Base-by-base conservation (phyloP, 2,797 vertebrate species). In the Alauda arvensis region DNA sequence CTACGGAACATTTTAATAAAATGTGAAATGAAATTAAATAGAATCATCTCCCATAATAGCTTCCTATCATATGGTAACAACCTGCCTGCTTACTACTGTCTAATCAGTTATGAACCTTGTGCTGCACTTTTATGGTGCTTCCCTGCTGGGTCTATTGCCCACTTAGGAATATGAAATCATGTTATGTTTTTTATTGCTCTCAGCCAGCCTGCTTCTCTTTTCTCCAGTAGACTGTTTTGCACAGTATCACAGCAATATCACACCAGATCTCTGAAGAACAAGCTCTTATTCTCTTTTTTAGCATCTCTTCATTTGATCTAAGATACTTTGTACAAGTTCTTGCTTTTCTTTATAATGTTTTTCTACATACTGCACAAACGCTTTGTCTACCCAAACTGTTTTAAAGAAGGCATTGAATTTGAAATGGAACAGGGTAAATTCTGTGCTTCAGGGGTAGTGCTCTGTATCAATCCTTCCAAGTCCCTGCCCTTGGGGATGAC, bases 51-150 rank as follows among this genome's bases (percentile, higher is more conserved):
- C 80, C 66, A 60, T 63, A 95, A 92, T 92, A 91, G 8, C n/a
- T 95, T 94, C 52, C 49, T 82, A 69, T 90, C 55, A 78, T 93
- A 91, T 71, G 31, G 79, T 80, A 86, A 57, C 28, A 78, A 84
- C 49, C 34, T 90, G 42, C 25, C 69, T 86, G 57, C 94, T 95
- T 88, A 80, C 37, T 70, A 24, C 76, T 76, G 72, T 86, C 80
- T 93, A 89, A 94, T 91, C 42, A 91, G 74, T 83, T 91, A 92
- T 90, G 77, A 94, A 91, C n/a, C 37, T 33, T 80, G 42, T 76
- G 37, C 53, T 83, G 12, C 48, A 55, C 69, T 75, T 90, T 91
- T 85, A 87, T 68, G 23, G n/a, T 52, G 14, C 59, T 92, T 94
- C 51, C 56, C 84, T 88, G 40, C 78, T 92, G 80, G 21, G 52